Base-by-base conservation (phyloP, 35 echinoderm and acorn worm species). In the Nesometra sesokonis region DNA sequence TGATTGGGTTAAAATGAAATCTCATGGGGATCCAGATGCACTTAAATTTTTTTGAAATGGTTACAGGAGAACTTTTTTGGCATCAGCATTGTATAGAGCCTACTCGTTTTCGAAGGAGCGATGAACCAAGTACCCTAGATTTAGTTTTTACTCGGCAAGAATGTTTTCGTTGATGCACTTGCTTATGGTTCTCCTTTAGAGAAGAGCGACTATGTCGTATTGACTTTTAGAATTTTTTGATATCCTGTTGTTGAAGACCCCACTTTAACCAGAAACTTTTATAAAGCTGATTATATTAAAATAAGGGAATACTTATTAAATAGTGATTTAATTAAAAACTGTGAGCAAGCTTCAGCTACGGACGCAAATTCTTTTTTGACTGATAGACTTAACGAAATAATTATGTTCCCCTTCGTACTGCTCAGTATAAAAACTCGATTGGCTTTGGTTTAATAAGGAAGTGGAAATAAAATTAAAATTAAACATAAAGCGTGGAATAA, bases 171-270 rank as follows among this genome's bases (percentile, higher is more conserved):
- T 36, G 67, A 87, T 78, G 33, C 76, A 0, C 4, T 87, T 9
- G n/a, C 32, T 35, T 35, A 32, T 77, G 47, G 33, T 34, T 13
- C 52, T 30, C 85, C 76, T 77, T 34, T 87, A 21, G 85, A 76
- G 0, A 87, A 87, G 76, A 87, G 85, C 77, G 85, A 87, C 35
- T 31, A 87, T 36, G 76, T 35, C 0, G 57, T 78, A 32, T 76
- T 87, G 52, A 35, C 23, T 15, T 36, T 87, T 87, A 37, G 77
- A 37, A 32, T 87, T 15, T 77, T 11, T 78, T 3, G 33, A 35
- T 35, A 77, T 76, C 30, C 46, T 9, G 38, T 17, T 34, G 32
- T 30, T 13, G 57, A 87, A 31, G 35, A 33, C 29, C 23, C 76
- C 34, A 5, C 85, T 0, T 33, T 76, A 35, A 87, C 47, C 23